Evolutionary conservation across 2,113 vertebrate genomes (phyloP).

Genomic region (Cyprinodon variegatus): DNA sequence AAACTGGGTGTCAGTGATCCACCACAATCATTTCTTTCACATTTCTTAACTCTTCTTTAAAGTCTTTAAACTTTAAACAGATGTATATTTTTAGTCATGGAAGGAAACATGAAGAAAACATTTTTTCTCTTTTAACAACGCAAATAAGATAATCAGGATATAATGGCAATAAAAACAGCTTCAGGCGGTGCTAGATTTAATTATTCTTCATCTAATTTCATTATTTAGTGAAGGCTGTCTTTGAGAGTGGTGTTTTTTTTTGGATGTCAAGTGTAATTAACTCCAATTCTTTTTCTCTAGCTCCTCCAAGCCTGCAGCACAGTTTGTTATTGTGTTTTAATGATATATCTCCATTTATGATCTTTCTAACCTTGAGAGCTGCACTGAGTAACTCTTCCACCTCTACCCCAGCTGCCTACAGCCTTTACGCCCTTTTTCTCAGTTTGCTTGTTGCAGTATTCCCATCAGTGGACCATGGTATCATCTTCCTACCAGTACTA

Average conservation of each 20-base stretch:
- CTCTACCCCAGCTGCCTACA: background rate
- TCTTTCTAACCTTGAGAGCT: constrained; percentile 74
- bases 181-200: background rate
- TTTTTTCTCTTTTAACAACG: background rate
- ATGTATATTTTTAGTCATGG: background rate
- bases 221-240: background rate
- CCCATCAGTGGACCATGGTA: constrained; percentile 5
- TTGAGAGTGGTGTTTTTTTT: background rate
- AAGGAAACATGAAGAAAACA: background rate
- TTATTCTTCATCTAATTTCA: background rate
- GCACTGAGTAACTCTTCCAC: constrained; percentile 17
- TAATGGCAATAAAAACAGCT: background rate
- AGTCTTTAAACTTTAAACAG: background rate
- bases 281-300: background rate
- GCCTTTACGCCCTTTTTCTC: constrained; percentile 6
- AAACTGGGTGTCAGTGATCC: too few relatives aligned
- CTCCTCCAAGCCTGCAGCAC: constrained; percentile 21
- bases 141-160: background rate
- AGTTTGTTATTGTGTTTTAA: background rate
- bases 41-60: too few relatives aligned
- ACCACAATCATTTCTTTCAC: background rate
- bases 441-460: constrained; percentile 3
- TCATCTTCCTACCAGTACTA: constrained; percentile 14
- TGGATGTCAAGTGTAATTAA: background rate
- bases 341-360: constrained; percentile 47